A percentile compares a stretch with the other conserved stretches of the same genome.
Evolutionary conservation across 1,140 invertebrate species (phyloP).

Genomic region (Nasonia longicornis): DNA sequence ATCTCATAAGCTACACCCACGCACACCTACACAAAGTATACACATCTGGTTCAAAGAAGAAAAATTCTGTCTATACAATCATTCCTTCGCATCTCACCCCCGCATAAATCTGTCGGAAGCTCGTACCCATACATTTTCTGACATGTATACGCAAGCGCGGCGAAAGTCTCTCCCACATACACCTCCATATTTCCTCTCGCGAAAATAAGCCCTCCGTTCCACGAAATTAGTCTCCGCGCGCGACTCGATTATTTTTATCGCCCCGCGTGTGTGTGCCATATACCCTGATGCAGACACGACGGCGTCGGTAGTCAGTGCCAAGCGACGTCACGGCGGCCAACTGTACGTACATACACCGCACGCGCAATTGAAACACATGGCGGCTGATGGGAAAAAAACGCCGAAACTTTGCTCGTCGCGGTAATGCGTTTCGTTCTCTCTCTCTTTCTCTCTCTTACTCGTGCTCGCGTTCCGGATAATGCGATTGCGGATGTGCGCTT

Average conservation of each 20-base stretch:
- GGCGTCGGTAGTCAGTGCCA: neutral
- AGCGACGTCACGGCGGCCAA: neutral
- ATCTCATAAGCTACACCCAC: too few species aligned
- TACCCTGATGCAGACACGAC: neutral
- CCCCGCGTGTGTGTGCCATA: neutral
- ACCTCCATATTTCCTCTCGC: neutral
- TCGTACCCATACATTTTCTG: too few species aligned
- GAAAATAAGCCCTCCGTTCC: neutral
- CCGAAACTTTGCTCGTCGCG: neutral
- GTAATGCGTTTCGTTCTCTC: neutral
- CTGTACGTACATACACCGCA: neutral
- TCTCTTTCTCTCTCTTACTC: neutral
- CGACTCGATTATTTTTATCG: neutral
- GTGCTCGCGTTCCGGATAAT: neutral
- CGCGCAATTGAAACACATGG: slow-evolving; percentile 1
- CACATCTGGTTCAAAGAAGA: too few species aligned
- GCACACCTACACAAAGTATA: too few species aligned
- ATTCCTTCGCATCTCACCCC: too few species aligned
- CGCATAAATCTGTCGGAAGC: too few species aligned
- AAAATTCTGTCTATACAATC: too few species aligned
- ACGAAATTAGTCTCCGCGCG: neutral
- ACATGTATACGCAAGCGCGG: too few species aligned
- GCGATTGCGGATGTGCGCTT: slow-evolving; percentile 8
- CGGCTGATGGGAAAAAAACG: neutral
- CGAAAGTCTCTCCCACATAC: too few species aligned